Conservation (phyloP, 2,797 vertebrate genomes). For the Manis crassicaudata region DNA sequence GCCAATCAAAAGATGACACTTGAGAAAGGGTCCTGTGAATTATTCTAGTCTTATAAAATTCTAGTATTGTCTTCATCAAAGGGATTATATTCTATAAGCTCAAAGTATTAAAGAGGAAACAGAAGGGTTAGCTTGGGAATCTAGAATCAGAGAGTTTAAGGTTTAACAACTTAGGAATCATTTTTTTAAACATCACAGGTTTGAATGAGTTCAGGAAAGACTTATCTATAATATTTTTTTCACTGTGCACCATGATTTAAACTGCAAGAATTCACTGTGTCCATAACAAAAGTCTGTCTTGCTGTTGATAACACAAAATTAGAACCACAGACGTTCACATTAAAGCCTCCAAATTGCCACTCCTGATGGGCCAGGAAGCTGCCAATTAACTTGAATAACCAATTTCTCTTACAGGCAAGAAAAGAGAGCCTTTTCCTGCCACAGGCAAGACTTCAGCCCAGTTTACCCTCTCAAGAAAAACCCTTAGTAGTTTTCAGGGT, state of each 20-base stretch:
- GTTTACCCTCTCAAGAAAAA: background rate
- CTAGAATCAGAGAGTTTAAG: background rate
- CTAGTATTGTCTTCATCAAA: background rate
- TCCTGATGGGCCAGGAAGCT: background rate
- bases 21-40: background rate
- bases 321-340: background rate
- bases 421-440: background rate
- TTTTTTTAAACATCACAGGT: constrained; percentile 42
- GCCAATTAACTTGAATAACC: background rate
- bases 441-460: background rate
- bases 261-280: background rate
- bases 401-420: background rate
- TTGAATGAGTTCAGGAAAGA: constrained; percentile 22
- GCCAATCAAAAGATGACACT: background rate
- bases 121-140: background rate
- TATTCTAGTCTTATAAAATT: background rate
- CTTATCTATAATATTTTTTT: constrained; percentile 41
- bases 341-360: background rate
- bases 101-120: background rate
- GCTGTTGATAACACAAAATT: background rate
- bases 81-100: background rate
- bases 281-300: background rate
- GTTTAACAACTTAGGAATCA: background rate
- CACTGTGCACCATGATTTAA: background rate
- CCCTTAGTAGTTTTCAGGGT: background rate